Base-by-base conservation (phyloP, 2,797 vertebrate species). In the Perodicticus potto region DNA sequence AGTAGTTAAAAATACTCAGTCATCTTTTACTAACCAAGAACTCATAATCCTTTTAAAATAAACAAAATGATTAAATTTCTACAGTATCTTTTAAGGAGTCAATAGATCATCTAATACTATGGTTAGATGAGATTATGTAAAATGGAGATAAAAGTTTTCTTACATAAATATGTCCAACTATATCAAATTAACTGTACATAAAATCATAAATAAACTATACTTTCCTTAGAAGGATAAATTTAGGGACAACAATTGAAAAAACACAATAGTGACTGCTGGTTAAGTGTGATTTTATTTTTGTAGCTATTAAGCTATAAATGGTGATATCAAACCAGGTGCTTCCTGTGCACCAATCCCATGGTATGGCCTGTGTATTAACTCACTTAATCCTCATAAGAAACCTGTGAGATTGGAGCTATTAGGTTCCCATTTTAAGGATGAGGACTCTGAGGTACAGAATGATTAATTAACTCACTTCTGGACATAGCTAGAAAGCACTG, bases 151-250 rank as follows among this genome's bases (percentile, higher is more conserved):
- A 65, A 34, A 74, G 77, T 10, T 86, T 96, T 92, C 40, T 77
- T 78, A 49, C n/a, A 17, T 76, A 96, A 90, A 73, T 93, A 77
- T 63, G 70, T 96, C 63, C 95, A 94, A 94, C 88, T n/a, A 78
- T 63, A 86, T 78, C 67, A 88, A 94, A 96, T 84, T 93, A 96
- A 53, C 65, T 89, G 22, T 53, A 95, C 2, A 16, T 74, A 88
- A 86, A 88, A 77, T 84, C 59, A 95, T 83, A 94, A 95, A 82
- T 70, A 84, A 94, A 76, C 72, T 43, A 91, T 49, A 25, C 27
- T 16, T 82, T 83, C 13, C 63, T 80, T 61, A 73, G 14, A 88
- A 25, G 70, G 45, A 87, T 86, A 89, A 80, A 82, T 72, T 80
- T 90, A 92, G 53, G 89, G 40, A 53, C 19, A 65, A 65, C 37